phyloP scores from a whole-genome alignment of 2,797 vertebrate genomes.

The Melanotaenia pygmaea region DNA sequence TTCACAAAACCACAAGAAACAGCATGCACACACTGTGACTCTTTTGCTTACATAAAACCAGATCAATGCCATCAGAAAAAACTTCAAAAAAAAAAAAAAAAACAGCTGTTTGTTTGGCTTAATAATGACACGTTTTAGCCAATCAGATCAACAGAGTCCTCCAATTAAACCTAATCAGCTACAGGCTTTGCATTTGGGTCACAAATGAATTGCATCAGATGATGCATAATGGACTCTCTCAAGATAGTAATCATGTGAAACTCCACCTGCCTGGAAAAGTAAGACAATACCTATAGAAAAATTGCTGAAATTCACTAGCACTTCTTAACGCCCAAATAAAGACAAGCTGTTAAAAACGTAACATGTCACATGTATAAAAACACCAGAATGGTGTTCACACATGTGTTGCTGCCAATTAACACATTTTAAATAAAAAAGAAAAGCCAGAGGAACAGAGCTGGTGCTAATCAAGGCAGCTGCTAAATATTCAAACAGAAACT shows the following conservation, averaged over 20 bases:
- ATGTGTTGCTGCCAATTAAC: not conserved
- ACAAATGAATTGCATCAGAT: not conserved
- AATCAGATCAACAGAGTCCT: not conserved
- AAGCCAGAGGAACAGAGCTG: not conserved
- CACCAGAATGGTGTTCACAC: not conserved
- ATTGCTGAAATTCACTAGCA: not conserved
- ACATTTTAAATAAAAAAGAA: not conserved
- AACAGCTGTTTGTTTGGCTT: not conserved
- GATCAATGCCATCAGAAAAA: not conserved
- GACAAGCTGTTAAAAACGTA: not conserved
- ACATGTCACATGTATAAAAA: too few relatives aligned
- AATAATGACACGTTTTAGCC: not conserved
- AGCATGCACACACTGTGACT: not conserved
- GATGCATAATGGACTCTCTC: not conserved
- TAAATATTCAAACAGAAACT: not conserved
- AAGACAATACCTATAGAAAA: not conserved
- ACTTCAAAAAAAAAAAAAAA: too few relatives aligned
- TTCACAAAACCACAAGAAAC: not conserved
- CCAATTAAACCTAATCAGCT: not conserved
- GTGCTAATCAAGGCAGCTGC: not conserved
- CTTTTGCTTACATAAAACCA: constrained; percentile 3
- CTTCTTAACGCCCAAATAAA: not conserved
- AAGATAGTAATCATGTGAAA: not conserved
- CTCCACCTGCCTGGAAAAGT: not conserved
- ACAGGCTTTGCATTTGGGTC: not conserved